Evolutionary conservation across 2,113 vertebrate genomes (phyloP).

Genomic region (Thryonomys swinderianus): DNA sequence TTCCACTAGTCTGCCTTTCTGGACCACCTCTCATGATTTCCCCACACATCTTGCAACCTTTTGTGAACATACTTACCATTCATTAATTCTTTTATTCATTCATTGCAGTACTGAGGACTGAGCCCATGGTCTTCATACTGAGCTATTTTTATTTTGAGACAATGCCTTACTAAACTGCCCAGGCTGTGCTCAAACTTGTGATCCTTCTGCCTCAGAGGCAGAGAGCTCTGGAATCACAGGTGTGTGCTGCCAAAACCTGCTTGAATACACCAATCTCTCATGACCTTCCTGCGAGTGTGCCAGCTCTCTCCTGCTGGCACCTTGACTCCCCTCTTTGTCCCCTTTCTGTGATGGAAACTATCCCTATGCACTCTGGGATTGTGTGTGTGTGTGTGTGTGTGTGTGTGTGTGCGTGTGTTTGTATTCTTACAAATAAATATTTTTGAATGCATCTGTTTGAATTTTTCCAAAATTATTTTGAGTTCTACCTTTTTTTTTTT

Average conservation of each 20-base stretch:
- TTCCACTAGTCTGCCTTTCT: not conserved
- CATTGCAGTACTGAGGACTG: not conserved
- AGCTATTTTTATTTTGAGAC: not conserved
- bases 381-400: constrained; percentile 12
- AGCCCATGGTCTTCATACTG: not conserved
- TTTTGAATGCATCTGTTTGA: not conserved
- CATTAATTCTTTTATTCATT: not conserved
- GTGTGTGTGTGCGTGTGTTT: not conserved
- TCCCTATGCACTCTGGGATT: not conserved
- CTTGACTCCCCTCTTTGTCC: not conserved
- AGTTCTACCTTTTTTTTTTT: constrained; percentile 28
- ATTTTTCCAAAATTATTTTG: constrained; percentile 14
- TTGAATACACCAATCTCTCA: not conserved
- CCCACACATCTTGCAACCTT: not conserved
- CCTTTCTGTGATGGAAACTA: not conserved
- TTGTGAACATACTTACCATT: not conserved
- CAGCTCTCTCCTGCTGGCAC: not conserved
- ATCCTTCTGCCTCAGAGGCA: not conserved
- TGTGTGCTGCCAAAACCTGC: not conserved
- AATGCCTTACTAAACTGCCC: not conserved
- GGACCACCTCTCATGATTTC: not conserved
- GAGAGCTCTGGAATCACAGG: not conserved
- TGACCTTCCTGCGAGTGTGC: not conserved
- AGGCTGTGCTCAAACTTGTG: not conserved
- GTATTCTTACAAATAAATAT: not conserved